Evolutionary conservation across 2,113 vertebrate species (phyloP).

Genomic region (Sterrhoptilus dennistouni): DNA sequence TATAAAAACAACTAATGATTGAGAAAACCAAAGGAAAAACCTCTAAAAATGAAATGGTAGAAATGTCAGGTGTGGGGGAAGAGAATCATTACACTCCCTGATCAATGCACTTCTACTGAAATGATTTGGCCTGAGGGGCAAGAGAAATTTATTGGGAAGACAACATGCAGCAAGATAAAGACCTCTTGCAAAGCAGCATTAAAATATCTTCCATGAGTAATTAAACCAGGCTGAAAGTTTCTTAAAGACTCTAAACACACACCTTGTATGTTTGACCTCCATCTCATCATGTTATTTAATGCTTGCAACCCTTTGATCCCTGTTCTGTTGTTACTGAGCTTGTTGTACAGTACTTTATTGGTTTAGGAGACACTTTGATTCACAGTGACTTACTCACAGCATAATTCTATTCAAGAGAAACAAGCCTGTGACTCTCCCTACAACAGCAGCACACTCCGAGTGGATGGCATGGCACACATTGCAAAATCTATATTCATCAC

Average conservation of each 20-base stretch:
- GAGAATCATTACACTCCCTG: not conserved
- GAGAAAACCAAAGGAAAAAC: conserved; percentile 20
- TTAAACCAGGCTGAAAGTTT: not conserved
- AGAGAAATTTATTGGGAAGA: not conserved
- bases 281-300: not conserved
- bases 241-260: not conserved
- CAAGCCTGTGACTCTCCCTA: not conserved
- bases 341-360: not conserved
- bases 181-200: not conserved
- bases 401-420: not conserved
- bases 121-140: not conserved
- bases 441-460: not conserved
- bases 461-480: not conserved
- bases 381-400: not conserved
- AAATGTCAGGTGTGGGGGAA: not conserved
- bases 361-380: not conserved
- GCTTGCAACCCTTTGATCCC: not conserved
- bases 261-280: not conserved
- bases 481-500: not conserved
- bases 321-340: not conserved
- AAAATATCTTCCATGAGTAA: not conserved
- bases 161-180: not conserved
- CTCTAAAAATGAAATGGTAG: conserved; percentile 17
- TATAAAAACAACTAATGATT: not conserved
- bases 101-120: not conserved